phyloP scores from a whole-genome alignment of 2,888 invertebrate genomes.

The Chaitophorus viminalis region DNA sequence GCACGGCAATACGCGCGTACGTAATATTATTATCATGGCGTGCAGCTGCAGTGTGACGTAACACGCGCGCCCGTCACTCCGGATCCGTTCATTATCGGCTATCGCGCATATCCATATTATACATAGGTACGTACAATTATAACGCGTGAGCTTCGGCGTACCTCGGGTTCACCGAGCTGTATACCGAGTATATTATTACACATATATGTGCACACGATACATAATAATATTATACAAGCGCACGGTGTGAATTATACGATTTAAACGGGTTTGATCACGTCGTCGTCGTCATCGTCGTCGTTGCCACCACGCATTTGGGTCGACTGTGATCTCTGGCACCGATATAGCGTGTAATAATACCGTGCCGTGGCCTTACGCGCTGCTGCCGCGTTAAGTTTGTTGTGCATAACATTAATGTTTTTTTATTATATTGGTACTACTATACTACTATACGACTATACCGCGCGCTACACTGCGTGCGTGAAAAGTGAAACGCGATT shows the following conservation, averaged over 20 bases:
- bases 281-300: conserved; percentile 4
- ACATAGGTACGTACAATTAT: too few relatives aligned
- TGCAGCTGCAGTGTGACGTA: conserved; percentile 20
- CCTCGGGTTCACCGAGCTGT: too few relatives aligned
- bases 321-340: conserved; percentile 25
- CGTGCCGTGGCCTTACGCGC: not conserved
- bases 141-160: not conserved
- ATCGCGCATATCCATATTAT: not conserved
- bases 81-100: conserved; percentile 22
- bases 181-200: too few relatives aligned
- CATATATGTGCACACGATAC: too few relatives aligned
- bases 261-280: conserved; percentile 40
- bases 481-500: conserved; percentile 32
- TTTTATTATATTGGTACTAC: too few relatives aligned
- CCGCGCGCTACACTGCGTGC: too few relatives aligned
- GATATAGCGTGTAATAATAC: not conserved
- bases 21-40: too few relatives aligned
- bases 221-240: not conserved
- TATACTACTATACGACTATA: too few relatives aligned
- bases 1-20: too few relatives aligned
- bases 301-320: conserved; percentile 38
- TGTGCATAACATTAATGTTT: too few relatives aligned
- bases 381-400: too few relatives aligned
- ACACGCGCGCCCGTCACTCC: not conserved
- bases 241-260: conserved; percentile 31